These are phyloP conservation scores for Amia ocellicauda DNA, from an alignment of 2,113 vertebrate genomes.

Conservation along the genomic window DNA sequence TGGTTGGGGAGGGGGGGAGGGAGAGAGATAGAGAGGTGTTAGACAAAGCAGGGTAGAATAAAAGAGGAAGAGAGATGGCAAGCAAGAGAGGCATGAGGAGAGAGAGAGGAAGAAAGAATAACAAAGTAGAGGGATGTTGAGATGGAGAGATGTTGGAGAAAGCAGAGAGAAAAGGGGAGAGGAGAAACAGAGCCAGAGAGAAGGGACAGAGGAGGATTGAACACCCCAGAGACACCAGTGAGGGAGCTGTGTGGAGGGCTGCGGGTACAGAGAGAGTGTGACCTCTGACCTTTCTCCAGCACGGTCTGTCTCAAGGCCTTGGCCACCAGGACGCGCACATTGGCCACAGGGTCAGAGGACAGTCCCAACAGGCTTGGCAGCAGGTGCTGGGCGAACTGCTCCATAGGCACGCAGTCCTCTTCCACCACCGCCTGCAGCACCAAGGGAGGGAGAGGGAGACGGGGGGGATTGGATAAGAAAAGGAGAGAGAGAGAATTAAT, in stretches of 20 bases:
- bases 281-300: constrained; percentile 74
- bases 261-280: not conserved
- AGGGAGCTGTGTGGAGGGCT: not conserved
- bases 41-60: too few relatives aligned
- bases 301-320: constrained; percentile 78
- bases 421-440: constrained; percentile 67
- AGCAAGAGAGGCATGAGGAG: too few relatives aligned
- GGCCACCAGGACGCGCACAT: constrained; percentile 78
- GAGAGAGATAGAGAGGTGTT: too few relatives aligned
- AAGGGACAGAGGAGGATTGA: too few relatives aligned
- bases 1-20: too few relatives aligned
- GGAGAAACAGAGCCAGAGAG: not conserved
- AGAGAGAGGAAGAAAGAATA: not conserved
- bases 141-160: too few relatives aligned
- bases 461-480: too few relatives aligned
- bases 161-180: not conserved
- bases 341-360: constrained; percentile 79
- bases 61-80: too few relatives aligned
- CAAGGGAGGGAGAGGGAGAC: too few relatives aligned
- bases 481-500: not conserved
- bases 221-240: not conserved
- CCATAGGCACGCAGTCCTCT: constrained; percentile 77
- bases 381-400: constrained; percentile 78
- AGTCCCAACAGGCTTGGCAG: constrained; percentile 82
- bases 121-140: not conserved